These are phyloP conservation scores for Hiodon alosoides DNA, from an alignment of 2,113 vertebrate species.

Conservation along the genomic window DNA sequence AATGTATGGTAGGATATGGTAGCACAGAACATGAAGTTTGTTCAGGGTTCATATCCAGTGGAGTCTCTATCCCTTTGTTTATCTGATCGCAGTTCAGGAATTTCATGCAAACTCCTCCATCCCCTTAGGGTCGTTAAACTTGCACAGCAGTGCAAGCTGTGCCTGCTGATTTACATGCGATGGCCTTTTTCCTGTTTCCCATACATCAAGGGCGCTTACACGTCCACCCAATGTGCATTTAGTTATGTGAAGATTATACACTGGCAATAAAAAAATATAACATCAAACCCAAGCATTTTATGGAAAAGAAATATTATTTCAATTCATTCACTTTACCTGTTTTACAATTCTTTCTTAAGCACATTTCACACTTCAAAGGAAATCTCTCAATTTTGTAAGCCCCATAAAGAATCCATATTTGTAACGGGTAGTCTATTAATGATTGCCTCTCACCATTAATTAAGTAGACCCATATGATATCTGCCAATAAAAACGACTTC, in stretches of 20 bases:
- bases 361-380: slow-evolving; percentile 62
- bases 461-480: slow-evolving; percentile 61
- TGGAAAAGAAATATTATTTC: slow-evolving; percentile 53
- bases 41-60: not conserved
- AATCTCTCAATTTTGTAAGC: slow-evolving; percentile 49
- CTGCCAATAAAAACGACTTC: slow-evolving; percentile 36
- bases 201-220: slow-evolving; percentile 46
- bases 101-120: slow-evolving; percentile 38
- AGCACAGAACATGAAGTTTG: not conserved
- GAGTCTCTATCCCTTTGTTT: not conserved
- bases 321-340: slow-evolving; percentile 43
- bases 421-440: slow-evolving; percentile 58
- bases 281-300: slow-evolving; percentile 64
- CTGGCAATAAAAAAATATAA: slow-evolving; percentile 61
- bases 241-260: slow-evolving; percentile 57
- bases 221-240: slow-evolving; percentile 56
- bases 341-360: slow-evolving; percentile 44
- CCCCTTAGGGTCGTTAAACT: slow-evolving; percentile 26
- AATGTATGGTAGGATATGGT: no score
- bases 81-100: slow-evolving; percentile 12
- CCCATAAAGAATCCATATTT: slow-evolving; percentile 56
- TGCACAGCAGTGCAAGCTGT: slow-evolving; percentile 42
- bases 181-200: slow-evolving; percentile 44
- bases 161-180: slow-evolving; percentile 39
- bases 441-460: slow-evolving; percentile 59